Evolutionary conservation across 2,797 vertebrate species (phyloP).

Genomic region (Coracias cyanogaster): DNA sequence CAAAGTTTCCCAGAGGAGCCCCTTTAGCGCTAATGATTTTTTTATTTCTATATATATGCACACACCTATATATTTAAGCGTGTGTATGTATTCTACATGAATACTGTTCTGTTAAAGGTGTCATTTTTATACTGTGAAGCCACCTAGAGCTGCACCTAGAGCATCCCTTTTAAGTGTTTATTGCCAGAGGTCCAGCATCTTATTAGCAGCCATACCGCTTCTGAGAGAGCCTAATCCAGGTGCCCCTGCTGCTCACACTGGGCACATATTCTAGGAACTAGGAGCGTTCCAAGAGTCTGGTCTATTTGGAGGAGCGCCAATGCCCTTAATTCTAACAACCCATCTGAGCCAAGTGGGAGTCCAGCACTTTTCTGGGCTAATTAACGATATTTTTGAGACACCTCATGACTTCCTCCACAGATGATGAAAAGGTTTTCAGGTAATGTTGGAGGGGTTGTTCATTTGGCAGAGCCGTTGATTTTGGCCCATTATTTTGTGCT

Average conservation of each 20-base stretch:
- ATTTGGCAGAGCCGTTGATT: not conserved
- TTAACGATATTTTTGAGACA: not conserved
- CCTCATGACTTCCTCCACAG: not conserved
- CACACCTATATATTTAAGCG: not conserved
- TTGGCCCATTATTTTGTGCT: not conserved
- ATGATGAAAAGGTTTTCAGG: not conserved
- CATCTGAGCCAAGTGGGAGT: not conserved
- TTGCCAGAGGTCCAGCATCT: not conserved
- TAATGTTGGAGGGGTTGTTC: not conserved
- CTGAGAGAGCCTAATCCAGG: not conserved
- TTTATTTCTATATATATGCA: not conserved
- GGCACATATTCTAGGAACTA: not conserved
- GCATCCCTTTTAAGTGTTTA: not conserved
- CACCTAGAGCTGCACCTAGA: not conserved
- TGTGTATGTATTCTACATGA: not conserved
- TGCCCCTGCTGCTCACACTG: not conserved
- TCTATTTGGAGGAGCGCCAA: not conserved
- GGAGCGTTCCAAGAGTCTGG: not conserved
- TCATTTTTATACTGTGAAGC: not conserved
- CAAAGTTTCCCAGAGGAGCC: not conserved
- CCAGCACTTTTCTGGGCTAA: not conserved
- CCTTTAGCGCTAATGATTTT: not conserved
- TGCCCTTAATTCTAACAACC: not conserved
- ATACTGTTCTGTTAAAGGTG: not conserved
- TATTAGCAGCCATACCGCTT: fast-evolving